These are phyloP conservation scores for Elephantulus edwardii DNA, from an alignment of 2,113 vertebrate genomes.

Conservation along the genomic window DNA sequence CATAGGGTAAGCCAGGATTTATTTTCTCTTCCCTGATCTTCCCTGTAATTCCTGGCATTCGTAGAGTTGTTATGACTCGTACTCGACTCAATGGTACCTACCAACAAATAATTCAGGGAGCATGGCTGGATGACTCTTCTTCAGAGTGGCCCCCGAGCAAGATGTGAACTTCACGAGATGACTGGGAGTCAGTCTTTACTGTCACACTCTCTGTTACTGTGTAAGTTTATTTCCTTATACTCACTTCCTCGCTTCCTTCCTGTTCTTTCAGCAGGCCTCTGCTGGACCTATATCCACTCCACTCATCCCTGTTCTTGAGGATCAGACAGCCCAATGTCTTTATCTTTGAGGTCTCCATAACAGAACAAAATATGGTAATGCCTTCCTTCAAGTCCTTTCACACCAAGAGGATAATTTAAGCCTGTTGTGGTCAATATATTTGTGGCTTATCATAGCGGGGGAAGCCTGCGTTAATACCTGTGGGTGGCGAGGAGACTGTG, in stretches of 20 bases:
- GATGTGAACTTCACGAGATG: background rate
- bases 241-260: background rate
- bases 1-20: too few relatives aligned
- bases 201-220: background rate
- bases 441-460: background rate
- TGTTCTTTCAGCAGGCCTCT: background rate
- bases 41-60: too few relatives aligned
- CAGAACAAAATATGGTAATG: background rate
- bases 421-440: background rate
- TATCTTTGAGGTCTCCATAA: background rate
- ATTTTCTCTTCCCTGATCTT: background rate
- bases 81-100: too few relatives aligned
- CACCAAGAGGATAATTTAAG: background rate
- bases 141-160: background rate
- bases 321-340: background rate
- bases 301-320: background rate
- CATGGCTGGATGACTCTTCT: background rate
- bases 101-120: rapidly evolving
- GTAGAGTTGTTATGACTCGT: too few relatives aligned
- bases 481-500: background rate
- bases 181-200: background rate
- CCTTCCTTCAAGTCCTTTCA: background rate
- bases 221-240: background rate
- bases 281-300: background rate
- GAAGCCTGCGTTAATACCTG: background rate